These are phyloP conservation scores for Syngnathus rostellatus DNA, from an alignment of 2,797 vertebrate species.

Conservation along the genomic window DNA sequence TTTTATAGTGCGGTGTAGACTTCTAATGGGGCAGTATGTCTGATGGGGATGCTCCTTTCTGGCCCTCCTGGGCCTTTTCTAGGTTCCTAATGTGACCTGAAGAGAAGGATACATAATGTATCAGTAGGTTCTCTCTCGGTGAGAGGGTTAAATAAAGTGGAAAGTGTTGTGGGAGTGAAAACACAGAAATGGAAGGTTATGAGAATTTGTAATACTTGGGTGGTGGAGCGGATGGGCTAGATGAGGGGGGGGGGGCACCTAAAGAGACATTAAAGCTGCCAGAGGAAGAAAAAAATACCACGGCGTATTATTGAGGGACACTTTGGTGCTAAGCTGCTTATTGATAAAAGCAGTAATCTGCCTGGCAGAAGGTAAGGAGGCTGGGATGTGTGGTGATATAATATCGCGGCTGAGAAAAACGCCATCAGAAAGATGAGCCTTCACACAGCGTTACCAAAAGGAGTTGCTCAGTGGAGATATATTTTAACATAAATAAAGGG, in stretches of 20 bases:
- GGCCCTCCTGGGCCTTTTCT: conserved; percentile 49
- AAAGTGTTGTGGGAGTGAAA: conserved; percentile 27
- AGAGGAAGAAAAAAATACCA: conserved; percentile 51
- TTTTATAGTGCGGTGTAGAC: conserved; percentile 58
- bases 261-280: conserved; percentile 53
- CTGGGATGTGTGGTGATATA: conserved; percentile 69
- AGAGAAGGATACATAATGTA: conserved; percentile 50
- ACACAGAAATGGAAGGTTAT: conserved; percentile 33
- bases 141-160: conserved; percentile 40
- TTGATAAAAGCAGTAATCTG: conserved; percentile 81
- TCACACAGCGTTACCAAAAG: conserved; percentile 65
- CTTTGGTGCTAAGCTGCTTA: conserved; percentile 77
- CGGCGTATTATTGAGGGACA: conserved; percentile 73
- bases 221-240: too few relatives aligned
- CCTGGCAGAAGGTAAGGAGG: conserved; percentile 74
- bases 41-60: conserved; percentile 57
- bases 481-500: conserved; percentile 38
- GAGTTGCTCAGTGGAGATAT: conserved; percentile 55
- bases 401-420: conserved; percentile 71
- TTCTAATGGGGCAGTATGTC: conserved; percentile 69
- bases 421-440: conserved; percentile 66
- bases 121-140: conserved; percentile 36
- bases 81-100: conserved; percentile 59
- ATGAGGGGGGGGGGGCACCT: background rate
- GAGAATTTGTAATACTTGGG: conserved; percentile 27